These are phyloP conservation scores for Eolophus roseicapilla DNA, from an alignment of 2,113 vertebrate species.

Conservation along the genomic window DNA sequence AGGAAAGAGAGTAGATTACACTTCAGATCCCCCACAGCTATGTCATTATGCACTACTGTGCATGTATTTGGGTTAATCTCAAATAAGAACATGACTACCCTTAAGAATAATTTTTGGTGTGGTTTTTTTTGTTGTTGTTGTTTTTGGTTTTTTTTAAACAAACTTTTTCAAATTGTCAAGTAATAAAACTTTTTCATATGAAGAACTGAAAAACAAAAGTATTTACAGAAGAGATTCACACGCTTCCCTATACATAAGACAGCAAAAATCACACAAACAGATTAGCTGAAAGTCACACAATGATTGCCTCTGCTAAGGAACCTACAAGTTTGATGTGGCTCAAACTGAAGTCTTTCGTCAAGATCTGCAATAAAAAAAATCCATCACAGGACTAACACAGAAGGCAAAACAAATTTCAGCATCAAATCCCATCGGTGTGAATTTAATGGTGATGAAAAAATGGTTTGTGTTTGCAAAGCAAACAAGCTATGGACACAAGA, in stretches of 20 bases:
- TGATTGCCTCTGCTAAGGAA: not conserved
- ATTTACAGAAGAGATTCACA: not conserved
- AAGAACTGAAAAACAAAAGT: not conserved
- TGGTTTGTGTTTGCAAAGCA: not conserved
- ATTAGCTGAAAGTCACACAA: not conserved
- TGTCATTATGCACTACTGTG: not conserved
- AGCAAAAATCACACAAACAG: not conserved
- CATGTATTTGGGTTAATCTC: not conserved
- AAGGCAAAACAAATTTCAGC: not conserved
- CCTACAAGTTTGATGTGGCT: not conserved
- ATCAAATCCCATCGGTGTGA: not conserved
- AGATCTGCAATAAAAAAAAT: not conserved
- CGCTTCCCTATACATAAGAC: rapidly evolving
- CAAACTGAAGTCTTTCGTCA: not conserved
- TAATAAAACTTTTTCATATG: not conserved
- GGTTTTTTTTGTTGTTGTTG: too few relatives aligned
- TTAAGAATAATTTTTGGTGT: not conserved
- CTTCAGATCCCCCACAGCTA: not conserved
- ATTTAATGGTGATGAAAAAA: not conserved
- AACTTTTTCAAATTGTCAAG: not conserved
- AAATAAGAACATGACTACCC: not conserved
- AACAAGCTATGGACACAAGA: not conserved
- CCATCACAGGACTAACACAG: not conserved
- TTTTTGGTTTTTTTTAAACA: not conserved
- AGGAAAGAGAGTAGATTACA: not conserved